Evolutionary conservation across 2,888 invertebrate species (phyloP), one percentile per base, ranked within the genome.

Genomic region (Hetaerina titia): DNA sequence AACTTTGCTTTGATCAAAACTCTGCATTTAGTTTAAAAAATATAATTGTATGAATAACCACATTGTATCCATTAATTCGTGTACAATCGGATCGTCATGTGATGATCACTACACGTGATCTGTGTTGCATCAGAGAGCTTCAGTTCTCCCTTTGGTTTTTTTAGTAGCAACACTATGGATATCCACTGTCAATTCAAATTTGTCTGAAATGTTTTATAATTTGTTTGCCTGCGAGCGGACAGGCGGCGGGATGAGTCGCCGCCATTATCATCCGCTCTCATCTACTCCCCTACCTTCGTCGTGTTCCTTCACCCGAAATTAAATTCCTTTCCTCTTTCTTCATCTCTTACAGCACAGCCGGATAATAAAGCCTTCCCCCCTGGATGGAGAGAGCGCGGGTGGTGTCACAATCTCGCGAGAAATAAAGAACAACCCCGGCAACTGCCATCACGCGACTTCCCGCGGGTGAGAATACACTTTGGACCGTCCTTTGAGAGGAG

Each of bases 301-400:
- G 22, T 69, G 69, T n/a, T 69, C 69, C 69, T 69, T 7, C 22
- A 19, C n/a, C 13, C 81, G 22, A 81, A 81, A 81, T 81, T 81
- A 81, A 81, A 81, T 13, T 15, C 81, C 81, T n/a, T 81, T 69
- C n/a, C 69, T 69, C 69, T 15, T n/a, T 57, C 89, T 90, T 22
- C 22, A 31, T 90, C 90, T 90, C 11, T 90, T 90, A 64, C 90
- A 90, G 90, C 64, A 90, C 63, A 90, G 64, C 90, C 90, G 90
- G 90, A 90, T 90, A 56, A 45, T 19, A 90, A 25, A 64, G 31
- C 90, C 89, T 58, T 64, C 17, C 15, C 15, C 64, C 31, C 45
- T 45, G 90, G n/a, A 58, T 57, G 89, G 58, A 89, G 89, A 89
- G 81, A 81, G 81, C 31, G 13, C 4, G 81, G 81, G 11, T 13